Conservation (phyloP, 2,888 invertebrate genomes). For the Dynastes hyllus region DNA sequence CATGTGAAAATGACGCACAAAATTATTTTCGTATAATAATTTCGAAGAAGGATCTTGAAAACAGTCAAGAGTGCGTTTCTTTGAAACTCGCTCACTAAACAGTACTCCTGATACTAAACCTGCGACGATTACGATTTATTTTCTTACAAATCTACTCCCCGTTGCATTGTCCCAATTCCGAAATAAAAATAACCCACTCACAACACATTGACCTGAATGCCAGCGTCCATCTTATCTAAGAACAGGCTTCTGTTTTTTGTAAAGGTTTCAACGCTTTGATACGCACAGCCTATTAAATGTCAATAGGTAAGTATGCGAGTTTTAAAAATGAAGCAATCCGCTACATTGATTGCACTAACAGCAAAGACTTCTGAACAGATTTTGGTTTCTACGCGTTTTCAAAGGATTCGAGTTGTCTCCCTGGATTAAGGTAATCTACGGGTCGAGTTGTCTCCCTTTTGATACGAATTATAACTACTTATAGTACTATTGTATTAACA, state of each 20-base stretch:
- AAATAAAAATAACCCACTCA: conserved; percentile 42
- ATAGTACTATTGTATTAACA: too few species aligned
- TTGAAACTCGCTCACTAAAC: neutral
- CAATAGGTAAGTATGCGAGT: conserved; percentile 8
- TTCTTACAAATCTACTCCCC: conserved; percentile 19
- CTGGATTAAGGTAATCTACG: too few species aligned
- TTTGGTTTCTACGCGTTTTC: too few species aligned
- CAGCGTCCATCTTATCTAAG: conserved; percentile 25
- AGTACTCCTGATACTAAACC: neutral
- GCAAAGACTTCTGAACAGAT: conserved; percentile 12
- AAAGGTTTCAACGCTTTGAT: conserved; percentile 1
- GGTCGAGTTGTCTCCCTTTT: too few species aligned
- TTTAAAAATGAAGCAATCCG: conserved; percentile 35
- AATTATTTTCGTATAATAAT: neutral
- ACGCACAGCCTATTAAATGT: conserved; percentile 33
- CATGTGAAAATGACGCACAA: neutral
- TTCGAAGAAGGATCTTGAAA: neutral
- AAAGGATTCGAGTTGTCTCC: too few species aligned
- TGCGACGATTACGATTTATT: conserved; percentile 11
- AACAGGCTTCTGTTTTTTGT: conserved; percentile 26
- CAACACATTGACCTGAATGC: conserved; percentile 36
- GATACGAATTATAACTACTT: too few species aligned
- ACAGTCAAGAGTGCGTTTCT: neutral
- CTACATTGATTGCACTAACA: neutral
- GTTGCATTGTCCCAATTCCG: conserved; percentile 38